Evolutionary conservation across 2,113 vertebrate species (phyloP).

Genomic region (Anoura caudifer): DNA sequence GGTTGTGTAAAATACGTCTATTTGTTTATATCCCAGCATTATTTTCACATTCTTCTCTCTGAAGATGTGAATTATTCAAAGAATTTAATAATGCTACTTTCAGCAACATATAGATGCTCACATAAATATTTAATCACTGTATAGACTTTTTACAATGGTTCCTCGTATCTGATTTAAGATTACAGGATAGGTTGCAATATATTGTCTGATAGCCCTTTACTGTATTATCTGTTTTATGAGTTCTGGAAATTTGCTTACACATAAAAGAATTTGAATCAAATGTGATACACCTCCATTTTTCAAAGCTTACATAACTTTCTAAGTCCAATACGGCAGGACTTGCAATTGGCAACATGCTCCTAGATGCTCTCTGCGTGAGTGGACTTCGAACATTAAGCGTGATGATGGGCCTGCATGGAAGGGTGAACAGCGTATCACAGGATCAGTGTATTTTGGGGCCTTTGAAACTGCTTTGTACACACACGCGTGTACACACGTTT

Average conservation of each 20-base stretch:
- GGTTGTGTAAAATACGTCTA: not conserved
- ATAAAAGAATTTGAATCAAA: not conserved
- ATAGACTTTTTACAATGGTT: not conserved
- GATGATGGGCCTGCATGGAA: not conserved
- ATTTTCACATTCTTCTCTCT: not conserved
- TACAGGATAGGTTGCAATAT: not conserved
- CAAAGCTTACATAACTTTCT: not conserved
- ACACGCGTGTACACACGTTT: not conserved
- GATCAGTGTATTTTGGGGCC: not conserved
- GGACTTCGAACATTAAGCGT: not conserved
- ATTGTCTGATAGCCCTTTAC: not conserved
- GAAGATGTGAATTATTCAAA: not conserved
- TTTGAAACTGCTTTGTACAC: not conserved
- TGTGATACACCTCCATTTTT: not conserved
- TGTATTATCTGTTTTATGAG: not conserved
- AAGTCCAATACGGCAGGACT: not conserved
- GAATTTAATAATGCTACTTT: not conserved
- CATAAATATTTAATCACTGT: not conserved
- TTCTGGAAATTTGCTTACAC: not conserved
- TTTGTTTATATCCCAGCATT: not conserved
- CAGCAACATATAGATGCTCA: not conserved
- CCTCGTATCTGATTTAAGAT: not conserved
- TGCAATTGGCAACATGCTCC: not conserved
- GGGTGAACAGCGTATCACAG: not conserved
- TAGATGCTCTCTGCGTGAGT: not conserved